Percentiles rank a stretch among this genome's conserved stretches.
These are phyloP conservation scores for Acleris literana DNA, from an alignment of 2,888 invertebrate genomes.

Conservation along the genomic window DNA sequence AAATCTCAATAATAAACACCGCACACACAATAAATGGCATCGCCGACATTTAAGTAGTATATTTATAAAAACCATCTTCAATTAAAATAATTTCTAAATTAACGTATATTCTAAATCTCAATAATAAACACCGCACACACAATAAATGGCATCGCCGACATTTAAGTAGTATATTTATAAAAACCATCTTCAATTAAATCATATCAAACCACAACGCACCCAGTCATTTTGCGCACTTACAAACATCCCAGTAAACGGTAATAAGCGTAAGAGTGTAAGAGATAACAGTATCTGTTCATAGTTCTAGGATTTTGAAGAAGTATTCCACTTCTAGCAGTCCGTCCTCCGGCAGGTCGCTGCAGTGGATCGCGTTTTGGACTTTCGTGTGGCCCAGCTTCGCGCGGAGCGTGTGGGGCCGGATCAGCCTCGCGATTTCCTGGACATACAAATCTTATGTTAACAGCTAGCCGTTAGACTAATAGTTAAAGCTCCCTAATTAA, in stretches of 20 bases:
- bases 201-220: constrained; percentile 10
- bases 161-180: not conserved
- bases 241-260: constrained; percentile 24
- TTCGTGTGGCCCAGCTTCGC: constrained; percentile 92
- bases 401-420: constrained; percentile 92
- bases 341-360: constrained; percentile 96
- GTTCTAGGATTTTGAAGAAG: constrained; percentile 88
- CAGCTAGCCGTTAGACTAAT: not conserved
- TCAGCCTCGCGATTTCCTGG: constrained; percentile 93
- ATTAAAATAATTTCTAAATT: too few species aligned
- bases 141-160: not conserved
- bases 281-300: constrained; percentile 55
- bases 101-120: too few species aligned
- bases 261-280: constrained; percentile 28
- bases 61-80: not conserved
- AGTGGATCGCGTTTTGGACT: constrained; percentile 95
- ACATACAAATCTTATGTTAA: constrained; percentile 17
- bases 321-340: constrained; percentile 92
- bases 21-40: not conserved
- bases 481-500: not conserved
- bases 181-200: constrained; percentile 1
- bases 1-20: too few species aligned
- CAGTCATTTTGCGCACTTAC: constrained; percentile 20
- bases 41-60: not conserved
- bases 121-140: too few species aligned